Conservation (phyloP, 2,113 vertebrate species). For the Sciurus niger region DNA sequence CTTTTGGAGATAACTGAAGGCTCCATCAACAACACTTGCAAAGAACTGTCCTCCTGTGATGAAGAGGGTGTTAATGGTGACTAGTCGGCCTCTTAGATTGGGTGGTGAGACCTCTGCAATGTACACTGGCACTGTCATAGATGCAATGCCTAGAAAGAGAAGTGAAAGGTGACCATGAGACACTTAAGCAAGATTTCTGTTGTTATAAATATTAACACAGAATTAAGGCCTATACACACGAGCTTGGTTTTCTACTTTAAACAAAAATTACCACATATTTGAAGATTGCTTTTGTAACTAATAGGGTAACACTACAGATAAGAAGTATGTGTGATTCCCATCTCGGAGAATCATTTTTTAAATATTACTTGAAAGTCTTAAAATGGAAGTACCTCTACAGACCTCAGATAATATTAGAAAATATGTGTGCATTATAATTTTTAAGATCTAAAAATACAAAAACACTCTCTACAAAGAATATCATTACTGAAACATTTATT, state of each 20-base stretch:
- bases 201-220: not conserved
- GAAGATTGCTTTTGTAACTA: not conserved
- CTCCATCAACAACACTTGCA: slow-evolving; percentile 95
- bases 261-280: not conserved
- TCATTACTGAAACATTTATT: slow-evolving; percentile 62
- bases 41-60: slow-evolving; percentile 99
- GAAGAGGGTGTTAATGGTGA: slow-evolving; percentile 97
- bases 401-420: not conserved
- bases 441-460: slow-evolving; percentile 37
- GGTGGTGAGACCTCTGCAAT: slow-evolving; percentile 97
- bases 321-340: not conserved
- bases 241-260: not conserved
- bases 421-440: not conserved
- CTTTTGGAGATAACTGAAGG: slow-evolving; percentile 94
- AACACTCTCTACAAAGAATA: slow-evolving; percentile 40
- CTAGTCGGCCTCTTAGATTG: slow-evolving; percentile 95
- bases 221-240: not conserved
- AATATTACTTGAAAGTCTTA: not conserved
- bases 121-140: slow-evolving; percentile 99
- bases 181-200: rapidly evolving
- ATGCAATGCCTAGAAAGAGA: slow-evolving; percentile 92
- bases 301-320: not conserved
- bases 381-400: not conserved
- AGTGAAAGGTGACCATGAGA: slow-evolving; percentile 51
- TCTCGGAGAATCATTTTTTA: not conserved